These are phyloP conservation scores for Pachydiplax longipennis DNA, from an alignment of 2,888 invertebrate species.

Conservation along the genomic window DNA sequence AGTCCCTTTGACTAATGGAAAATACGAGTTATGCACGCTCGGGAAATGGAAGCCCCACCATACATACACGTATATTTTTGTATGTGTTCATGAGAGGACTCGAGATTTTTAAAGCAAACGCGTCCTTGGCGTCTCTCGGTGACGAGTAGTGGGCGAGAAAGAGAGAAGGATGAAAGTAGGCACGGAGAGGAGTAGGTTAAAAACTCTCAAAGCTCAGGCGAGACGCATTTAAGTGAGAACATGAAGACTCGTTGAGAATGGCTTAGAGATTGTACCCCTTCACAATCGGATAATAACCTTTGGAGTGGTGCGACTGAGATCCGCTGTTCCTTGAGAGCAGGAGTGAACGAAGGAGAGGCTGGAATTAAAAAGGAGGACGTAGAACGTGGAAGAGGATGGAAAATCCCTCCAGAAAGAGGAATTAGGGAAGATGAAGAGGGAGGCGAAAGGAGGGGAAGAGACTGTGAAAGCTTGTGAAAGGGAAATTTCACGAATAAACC, in stretches of 20 bases:
- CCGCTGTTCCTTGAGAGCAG: not conserved
- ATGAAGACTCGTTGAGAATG: not conserved
- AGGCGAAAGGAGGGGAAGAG: no score
- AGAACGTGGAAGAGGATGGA: no score
- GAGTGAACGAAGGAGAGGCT: not conserved
- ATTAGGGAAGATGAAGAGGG: no score
- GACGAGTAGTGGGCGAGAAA: not conserved
- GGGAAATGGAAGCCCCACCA: no score
- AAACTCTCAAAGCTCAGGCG: not conserved
- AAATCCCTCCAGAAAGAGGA: no score
- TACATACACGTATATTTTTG: no score
- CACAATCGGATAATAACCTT: constrained; percentile 1
- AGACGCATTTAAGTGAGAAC: not conserved
- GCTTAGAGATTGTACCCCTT: not conserved
- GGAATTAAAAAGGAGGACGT: not conserved
- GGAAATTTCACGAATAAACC: no score
- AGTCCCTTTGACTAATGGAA: no score
- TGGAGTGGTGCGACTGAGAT: not conserved
- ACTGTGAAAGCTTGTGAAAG: no score
- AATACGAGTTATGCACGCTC: no score
- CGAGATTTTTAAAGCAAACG: not conserved
- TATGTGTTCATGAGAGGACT: not conserved
- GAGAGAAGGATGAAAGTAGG: not conserved
- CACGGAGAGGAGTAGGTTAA: not conserved
- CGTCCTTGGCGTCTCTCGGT: not conserved